A percentile compares a stretch with the other conserved stretches of the same genome.
Evolutionary conservation across 2,113 vertebrate genomes (phyloP).

Genomic region (Epinephelus moara): DNA sequence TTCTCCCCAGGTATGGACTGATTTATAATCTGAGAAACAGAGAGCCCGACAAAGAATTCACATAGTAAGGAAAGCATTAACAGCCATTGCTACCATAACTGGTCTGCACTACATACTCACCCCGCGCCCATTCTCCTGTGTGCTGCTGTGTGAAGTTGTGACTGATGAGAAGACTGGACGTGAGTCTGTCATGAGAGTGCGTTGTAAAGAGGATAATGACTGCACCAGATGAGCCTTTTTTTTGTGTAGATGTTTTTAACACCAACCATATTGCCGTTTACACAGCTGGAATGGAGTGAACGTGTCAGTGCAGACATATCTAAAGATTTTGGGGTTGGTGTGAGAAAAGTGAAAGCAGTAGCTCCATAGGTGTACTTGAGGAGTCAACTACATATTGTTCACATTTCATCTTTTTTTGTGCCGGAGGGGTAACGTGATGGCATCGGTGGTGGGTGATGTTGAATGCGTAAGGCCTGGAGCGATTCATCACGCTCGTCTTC

Average conservation of each 20-base stretch:
- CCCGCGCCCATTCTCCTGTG: slow-evolving; percentile 3
- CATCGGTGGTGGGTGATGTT: neutral
- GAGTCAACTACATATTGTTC: slow-evolving; percentile 77
- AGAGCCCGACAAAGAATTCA: slow-evolving; percentile 34
- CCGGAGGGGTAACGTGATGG: slow-evolving; percentile 37
- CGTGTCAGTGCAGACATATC: slow-evolving; percentile 43
- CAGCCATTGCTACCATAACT: slow-evolving; percentile 40
- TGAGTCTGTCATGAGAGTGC: slow-evolving; percentile 67
- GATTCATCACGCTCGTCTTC: slow-evolving; percentile 92
- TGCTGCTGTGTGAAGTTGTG: slow-evolving; percentile 65
- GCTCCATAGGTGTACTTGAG: slow-evolving; percentile 40
- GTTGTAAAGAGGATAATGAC: slow-evolving; percentile 77
- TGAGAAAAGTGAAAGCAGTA: slow-evolving; percentile 35
- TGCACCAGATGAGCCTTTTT: slow-evolving; percentile 72
- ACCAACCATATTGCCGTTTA: slow-evolving; percentile 61
- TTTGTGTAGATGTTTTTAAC: slow-evolving; percentile 58
- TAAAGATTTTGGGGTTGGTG: slow-evolving; percentile 54
- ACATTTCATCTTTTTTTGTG: slow-evolving; percentile 69
- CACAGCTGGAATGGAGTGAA: slow-evolving; percentile 73
- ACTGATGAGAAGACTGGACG: slow-evolving; percentile 67
- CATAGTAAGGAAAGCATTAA: slow-evolving; percentile 64
- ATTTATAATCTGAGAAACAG: slow-evolving; percentile 56
- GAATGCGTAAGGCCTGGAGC: slow-evolving; percentile 82
- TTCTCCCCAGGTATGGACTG: slow-evolving; percentile 26
- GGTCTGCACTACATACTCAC: slow-evolving; percentile 18